These are phyloP conservation scores for Harpagifer antarcticus DNA, from an alignment of 2,797 vertebrate species.

Conservation along the genomic window DNA sequence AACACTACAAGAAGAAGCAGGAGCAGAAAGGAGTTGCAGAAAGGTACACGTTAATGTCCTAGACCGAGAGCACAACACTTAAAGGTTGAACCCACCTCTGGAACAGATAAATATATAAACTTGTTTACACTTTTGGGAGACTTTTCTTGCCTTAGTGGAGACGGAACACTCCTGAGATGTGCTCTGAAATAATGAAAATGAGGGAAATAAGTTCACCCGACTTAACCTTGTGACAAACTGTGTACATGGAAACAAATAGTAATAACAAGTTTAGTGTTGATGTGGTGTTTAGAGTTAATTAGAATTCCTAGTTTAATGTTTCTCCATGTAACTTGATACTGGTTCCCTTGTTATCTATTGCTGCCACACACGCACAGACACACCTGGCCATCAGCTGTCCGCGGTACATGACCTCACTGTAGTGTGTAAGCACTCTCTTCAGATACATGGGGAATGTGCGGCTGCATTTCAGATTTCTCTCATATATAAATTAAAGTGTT, in stretches of 20 bases:
- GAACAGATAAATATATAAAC: neutral
- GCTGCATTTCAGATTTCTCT: conserved; percentile 18
- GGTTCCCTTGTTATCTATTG: conserved; percentile 48
- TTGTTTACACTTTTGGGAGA: neutral
- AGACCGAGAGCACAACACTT: conserved; percentile 7
- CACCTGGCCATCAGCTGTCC: conserved; percentile 59
- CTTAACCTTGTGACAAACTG: conserved; percentile 1
- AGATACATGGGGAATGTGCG: conserved; percentile 23
- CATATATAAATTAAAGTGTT: neutral
- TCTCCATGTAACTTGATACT: conserved; percentile 41
- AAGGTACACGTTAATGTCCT: conserved; percentile 65
- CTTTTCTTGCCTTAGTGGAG: conserved; percentile 1
- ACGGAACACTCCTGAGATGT: neutral
- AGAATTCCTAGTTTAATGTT: conserved; percentile 22
- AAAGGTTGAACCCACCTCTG: neutral
- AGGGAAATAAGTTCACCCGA: neutral
- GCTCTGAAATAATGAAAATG: neutral
- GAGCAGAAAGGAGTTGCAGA: conserved; percentile 68
- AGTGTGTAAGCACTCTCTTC: conserved; percentile 45
- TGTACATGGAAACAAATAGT: neutral
- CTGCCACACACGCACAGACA: conserved; percentile 49
- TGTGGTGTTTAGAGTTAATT: conserved; percentile 10
- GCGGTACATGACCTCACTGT: conserved; percentile 20
- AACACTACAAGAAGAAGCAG: conserved; percentile 87
- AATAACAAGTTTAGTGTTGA: neutral